Evolutionary conservation across 2,113 vertebrate genomes (phyloP), one percentile per base, ranked within the genome.

Genomic region (Pachyramphus minor): DNA sequence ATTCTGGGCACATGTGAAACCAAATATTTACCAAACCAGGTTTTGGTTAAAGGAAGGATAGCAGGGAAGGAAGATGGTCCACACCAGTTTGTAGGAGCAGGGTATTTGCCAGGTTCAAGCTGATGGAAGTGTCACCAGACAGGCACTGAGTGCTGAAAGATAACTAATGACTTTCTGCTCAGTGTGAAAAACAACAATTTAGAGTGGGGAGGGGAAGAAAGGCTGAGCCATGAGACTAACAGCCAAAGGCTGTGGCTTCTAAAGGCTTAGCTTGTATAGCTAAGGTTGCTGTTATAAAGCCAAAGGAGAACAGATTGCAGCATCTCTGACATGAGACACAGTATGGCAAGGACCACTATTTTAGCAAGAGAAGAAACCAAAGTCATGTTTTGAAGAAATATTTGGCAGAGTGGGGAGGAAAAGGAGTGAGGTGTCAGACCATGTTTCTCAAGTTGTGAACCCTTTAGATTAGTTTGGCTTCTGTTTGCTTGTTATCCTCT

Each of bases 351-450:
- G 60, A 89, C 52, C 44, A 31, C 9, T 66, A 9, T 83, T 92
- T 90, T 50, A 88, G 77, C 58, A 76, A 75, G 41, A 73, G 37
- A 77, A 92, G 64, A 84, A 96, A 59, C 47, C 58, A 75, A 25
- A 76, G 79, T 76, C 78, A 73, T 85, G 62, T 89, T 95, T 94
- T 94, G 74, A 91, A 87, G 84, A 93, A 94, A 87, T 91, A 87
- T 75, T 91, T 93, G 87, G 66, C 84, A 89, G 68, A 74, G 66
- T n/a, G 19, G 44, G 35, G 56, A 89, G 28, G 41, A 82, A 77
- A 72, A 75, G 47, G 66, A 89, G 58, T 21, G 84, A 90, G 84
- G 52, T 1, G 9, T 56, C 91, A 90, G 84, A 90, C 89, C 81
- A 42, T 58, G 89, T 58, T 79, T 79, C 74, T 84, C 33, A 62